These are phyloP conservation scores for Glaucidium brasilianum DNA, from an alignment of 2,113 vertebrate species.

Conservation along the genomic window DNA sequence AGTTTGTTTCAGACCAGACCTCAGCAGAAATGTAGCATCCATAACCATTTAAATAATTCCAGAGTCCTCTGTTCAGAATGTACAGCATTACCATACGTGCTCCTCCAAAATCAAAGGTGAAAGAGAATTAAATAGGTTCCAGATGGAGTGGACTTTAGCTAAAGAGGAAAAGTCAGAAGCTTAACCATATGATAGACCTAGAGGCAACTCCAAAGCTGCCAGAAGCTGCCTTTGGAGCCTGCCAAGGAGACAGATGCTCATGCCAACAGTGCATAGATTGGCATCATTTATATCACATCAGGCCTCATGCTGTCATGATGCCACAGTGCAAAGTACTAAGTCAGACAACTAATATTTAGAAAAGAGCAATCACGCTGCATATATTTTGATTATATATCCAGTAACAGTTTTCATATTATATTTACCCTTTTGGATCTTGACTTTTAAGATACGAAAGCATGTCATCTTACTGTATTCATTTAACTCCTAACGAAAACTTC, in stretches of 20 bases:
- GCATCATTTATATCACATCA: constrained; percentile 62
- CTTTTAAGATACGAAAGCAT: neutral
- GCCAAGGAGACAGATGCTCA: constrained; percentile 68
- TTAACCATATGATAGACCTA: constrained; percentile 60
- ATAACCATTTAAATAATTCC: neutral
- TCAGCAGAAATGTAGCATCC: neutral
- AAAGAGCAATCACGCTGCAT: constrained; percentile 3
- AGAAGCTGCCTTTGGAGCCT: constrained; percentile 49
- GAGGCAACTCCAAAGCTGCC: constrained; percentile 60
- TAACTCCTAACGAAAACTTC: neutral
- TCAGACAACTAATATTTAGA: constrained; percentile 38
- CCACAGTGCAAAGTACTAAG: neutral
- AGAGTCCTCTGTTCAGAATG: neutral
- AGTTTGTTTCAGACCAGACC: neutral
- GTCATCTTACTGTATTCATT: neutral
- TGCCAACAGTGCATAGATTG: constrained; percentile 61
- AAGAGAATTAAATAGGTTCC: constrained; percentile 27
- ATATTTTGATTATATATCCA: neutral
- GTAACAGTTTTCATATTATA: neutral
- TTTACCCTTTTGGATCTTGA: neutral
- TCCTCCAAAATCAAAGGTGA: constrained; percentile 45
- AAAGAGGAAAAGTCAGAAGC: constrained; percentile 56
- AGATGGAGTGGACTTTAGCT: constrained; percentile 59
- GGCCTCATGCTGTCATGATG: constrained; percentile 19
- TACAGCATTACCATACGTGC: neutral